Base-by-base conservation (phyloP, 2,797 vertebrate genomes). In the Aeoliscus strigatus region DNA sequence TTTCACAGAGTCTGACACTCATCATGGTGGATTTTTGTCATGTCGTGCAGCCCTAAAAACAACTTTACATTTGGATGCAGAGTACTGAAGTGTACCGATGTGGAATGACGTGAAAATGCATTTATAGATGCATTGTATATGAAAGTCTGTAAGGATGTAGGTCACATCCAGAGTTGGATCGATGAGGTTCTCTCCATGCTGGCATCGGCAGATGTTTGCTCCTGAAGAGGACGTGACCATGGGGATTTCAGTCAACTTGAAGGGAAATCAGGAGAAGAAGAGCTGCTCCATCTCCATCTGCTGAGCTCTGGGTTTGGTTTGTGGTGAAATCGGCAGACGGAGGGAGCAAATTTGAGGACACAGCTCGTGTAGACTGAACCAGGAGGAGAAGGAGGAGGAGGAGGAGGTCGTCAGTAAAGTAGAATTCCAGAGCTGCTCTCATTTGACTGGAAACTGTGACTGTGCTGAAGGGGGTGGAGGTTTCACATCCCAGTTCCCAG, bases 391-490 rank as follows among this genome's bases (percentile, higher is more conserved):
- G 47, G 46, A 25, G 14, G 35, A 40, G 11, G 21, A 21, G 18
- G 42, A n/a, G 51, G 14, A 52, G 56, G 70, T 55, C 60, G 76
- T 77, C 73, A 26, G 59, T 76, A 70, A 77, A 83, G 75, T 76
- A 64, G 45, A 82, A 73, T 81, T 60, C 64, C 73, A 81, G 79
- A 81, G 54, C 64, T 74, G 60, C 58, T 71, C 62, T 70, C 70
- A 65, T 75, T 71, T 65, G 71, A 53, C 63, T 80, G 81, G 83
- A 86, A 84, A 86, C 79, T 73, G 36, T 83, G 81, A 85, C 56
- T 14, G 61, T 51, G 34, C 60, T 70, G 43, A 60, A 66, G 59
- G 64, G 53, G 54, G 53, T 41, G 70, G 56, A 71, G 56, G 64
- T 46, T 14, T 66, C 59, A 59, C 55, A 66, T 82, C 80, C 72